phyloP scores from a whole-genome alignment of 1,140 invertebrate genomes.

The Tenebrio molitor region DNA sequence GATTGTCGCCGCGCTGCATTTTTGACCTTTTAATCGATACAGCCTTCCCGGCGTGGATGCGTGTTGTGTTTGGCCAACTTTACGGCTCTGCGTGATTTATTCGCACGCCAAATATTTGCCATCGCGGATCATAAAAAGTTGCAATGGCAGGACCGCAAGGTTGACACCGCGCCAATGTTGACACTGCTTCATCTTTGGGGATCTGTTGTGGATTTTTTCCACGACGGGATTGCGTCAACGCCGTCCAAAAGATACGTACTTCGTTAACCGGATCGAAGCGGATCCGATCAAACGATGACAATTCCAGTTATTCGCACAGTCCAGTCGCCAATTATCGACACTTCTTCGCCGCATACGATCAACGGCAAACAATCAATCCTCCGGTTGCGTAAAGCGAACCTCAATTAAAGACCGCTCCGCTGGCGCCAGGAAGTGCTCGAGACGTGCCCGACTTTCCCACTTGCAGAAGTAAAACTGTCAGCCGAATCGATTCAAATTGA shows the following conservation, averaged over 20 bases:
- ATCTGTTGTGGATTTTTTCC: slow-evolving; percentile 15
- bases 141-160: slow-evolving; percentile 13
- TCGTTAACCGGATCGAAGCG: slow-evolving; percentile 21
- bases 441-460: slow-evolving; percentile 23
- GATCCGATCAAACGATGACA: not conserved
- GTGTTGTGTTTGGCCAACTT: slow-evolving; percentile 11
- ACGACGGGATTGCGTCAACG: slow-evolving; percentile 17
- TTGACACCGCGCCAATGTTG: slow-evolving; percentile 9
- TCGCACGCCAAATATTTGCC: slow-evolving; percentile 31
- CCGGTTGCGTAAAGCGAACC: slow-evolving; percentile 25
- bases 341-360: too few species aligned
- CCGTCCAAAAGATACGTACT: too few species aligned
- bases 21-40: slow-evolving; percentile 14
- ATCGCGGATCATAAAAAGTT: slow-evolving; percentile 20
- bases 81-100: slow-evolving; percentile 19
- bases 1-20: slow-evolving; percentile 2
- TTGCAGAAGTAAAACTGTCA: slow-evolving; percentile 26
- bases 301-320: not conserved
- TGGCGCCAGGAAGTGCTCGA: slow-evolving; percentile 28
- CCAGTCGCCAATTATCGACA: too few species aligned
- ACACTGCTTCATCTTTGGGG: not conserved
- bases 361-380: slow-evolving; percentile 2
- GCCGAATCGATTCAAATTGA: slow-evolving; percentile 8
- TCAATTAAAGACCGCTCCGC: slow-evolving; percentile 22
- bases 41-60: not conserved